Evolutionary conservation across 2,888 invertebrate genomes (phyloP).

Genomic region (Harmothoe impar): DNA sequence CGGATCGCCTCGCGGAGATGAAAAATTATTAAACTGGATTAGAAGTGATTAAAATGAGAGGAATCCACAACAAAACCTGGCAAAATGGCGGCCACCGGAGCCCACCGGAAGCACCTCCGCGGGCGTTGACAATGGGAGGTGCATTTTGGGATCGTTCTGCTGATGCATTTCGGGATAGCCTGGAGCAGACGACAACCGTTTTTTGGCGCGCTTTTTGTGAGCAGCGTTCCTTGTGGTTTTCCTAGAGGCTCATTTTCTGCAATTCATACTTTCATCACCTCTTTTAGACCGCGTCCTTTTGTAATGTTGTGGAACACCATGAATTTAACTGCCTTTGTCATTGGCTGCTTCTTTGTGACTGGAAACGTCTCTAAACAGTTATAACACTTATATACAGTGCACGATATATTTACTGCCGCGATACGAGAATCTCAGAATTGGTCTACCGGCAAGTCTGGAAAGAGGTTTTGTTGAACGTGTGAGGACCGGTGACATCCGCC

Average conservation of each 20-base stretch:
- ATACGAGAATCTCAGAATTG: too few species aligned
- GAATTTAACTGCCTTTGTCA: too few species aligned
- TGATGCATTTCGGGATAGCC: background rate
- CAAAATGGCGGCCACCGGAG: background rate
- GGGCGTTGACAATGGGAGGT: background rate
- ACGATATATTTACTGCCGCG: too few species aligned
- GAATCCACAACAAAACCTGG: background rate
- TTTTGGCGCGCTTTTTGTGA: background rate
- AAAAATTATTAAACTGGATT: constrained; percentile 36
- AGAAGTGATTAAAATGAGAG: background rate
- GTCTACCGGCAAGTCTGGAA: too few species aligned
- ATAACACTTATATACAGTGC: too few species aligned
- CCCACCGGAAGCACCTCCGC: background rate
- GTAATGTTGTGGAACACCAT: too few species aligned
- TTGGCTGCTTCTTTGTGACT: too few species aligned
- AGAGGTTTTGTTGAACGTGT: too few species aligned
- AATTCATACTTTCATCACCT: background rate
- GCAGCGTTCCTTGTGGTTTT: background rate
- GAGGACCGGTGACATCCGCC: too few species aligned
- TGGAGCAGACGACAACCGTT: constrained; percentile 22
- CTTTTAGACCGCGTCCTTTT: background rate
- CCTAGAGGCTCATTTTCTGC: background rate
- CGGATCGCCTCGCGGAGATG: background rate
- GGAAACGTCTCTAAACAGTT: too few species aligned
- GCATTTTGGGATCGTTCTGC: background rate